Conservation (phyloP, 2,797 vertebrate genomes). For the Clarias pachynema region DNA sequence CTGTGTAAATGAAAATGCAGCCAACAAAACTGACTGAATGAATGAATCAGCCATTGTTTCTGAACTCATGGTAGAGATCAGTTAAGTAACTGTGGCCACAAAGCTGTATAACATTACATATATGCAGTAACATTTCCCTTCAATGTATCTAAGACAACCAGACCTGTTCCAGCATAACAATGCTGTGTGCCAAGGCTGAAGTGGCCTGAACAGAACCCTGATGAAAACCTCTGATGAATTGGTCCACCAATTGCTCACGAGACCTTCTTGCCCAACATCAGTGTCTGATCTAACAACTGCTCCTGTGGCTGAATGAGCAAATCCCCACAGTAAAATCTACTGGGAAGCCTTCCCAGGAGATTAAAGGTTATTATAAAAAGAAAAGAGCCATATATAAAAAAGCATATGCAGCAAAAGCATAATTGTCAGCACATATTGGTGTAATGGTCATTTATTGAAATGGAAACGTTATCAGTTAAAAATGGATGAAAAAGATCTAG, state of each 20-base stretch:
- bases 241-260: neutral
- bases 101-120: neutral
- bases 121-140: neutral
- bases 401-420: neutral
- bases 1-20: neutral
- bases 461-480: neutral
- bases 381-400: neutral
- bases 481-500: neutral
- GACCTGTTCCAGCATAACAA: neutral
- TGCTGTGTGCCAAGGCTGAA: neutral
- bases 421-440: neutral
- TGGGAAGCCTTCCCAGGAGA: neutral
- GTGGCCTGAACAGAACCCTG: neutral
- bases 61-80: neutral
- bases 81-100: neutral
- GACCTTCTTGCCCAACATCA: neutral
- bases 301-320: neutral
- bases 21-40: neutral
- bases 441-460: neutral
- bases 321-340: neutral
- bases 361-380: neutral
- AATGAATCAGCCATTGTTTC: neutral
- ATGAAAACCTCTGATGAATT: conserved; percentile 1
- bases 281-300: neutral
- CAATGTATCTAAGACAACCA: neutral